Percentiles rank a stretch among this genome's conserved stretches.
Conservation (phyloP, 1,140 invertebrate species). For the Drosophila nigromelanica region DNA sequence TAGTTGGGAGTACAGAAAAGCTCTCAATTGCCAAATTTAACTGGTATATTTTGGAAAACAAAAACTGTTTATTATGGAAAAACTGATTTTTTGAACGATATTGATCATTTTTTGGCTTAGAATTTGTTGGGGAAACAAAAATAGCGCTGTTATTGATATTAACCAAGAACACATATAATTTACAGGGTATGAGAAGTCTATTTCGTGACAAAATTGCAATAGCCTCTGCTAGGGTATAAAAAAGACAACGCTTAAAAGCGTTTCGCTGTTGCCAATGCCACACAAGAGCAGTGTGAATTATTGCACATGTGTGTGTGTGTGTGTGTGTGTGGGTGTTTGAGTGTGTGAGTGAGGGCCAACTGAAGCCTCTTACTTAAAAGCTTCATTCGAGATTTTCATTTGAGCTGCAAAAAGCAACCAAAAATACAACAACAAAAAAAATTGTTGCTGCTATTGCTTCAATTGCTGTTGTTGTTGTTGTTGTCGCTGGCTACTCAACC, state of each 20-base stretch:
- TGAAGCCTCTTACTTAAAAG: conserved; percentile 51
- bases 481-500: conserved; percentile 53
- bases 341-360: conserved; percentile 7
- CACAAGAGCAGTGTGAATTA: conserved; percentile 61
- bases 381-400: conserved; percentile 52
- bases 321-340: conserved; percentile 1
- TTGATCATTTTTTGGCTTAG: too few species aligned
- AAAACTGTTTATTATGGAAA: too few species aligned
- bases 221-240: background rate
- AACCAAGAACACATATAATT: too few species aligned
- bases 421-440: conserved; percentile 29
- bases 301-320: conserved; percentile 41
- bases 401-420: conserved; percentile 27
- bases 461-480: conserved; percentile 13
- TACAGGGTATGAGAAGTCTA: too few species aligned
- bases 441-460: conserved; percentile 31
- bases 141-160: too few species aligned
- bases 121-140: too few species aligned
- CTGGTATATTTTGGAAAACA: too few species aligned
- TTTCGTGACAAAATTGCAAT: too few species aligned
- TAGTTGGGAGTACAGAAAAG: too few species aligned
- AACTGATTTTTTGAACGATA: too few species aligned
- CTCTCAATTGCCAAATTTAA: too few species aligned
- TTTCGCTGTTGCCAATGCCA: conserved; percentile 61
- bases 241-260: conserved; percentile 60